phyloP scores from a whole-genome alignment of 2,888 invertebrate species.

The Augochlorella aurata region DNA sequence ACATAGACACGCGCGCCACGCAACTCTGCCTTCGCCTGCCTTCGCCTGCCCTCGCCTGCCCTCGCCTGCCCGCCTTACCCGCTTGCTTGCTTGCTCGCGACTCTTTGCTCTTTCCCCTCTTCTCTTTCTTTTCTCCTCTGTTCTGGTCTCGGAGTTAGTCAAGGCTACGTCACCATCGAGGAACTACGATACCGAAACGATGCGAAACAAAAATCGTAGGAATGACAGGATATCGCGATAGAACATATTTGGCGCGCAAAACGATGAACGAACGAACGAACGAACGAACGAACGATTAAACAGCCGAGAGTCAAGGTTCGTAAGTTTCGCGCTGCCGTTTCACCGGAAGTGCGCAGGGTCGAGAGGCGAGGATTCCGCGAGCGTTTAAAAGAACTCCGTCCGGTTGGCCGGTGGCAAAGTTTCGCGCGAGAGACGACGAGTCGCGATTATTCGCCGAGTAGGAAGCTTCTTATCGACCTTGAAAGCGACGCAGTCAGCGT shows the following conservation, averaged over 20 bases:
- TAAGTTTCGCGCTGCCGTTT: not conserved
- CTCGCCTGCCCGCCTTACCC: not conserved
- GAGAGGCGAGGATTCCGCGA: too few relatives aligned
- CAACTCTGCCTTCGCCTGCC: constrained; percentile 54
- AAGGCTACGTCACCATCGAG: constrained; percentile 65
- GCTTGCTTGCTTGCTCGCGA: constrained; percentile 42
- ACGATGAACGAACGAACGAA: not conserved
- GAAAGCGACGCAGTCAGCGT: constrained; percentile 43
- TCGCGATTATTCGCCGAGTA: not conserved
- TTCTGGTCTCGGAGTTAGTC: constrained; percentile 48
- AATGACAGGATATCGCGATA: too few relatives aligned
- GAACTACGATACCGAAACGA: constrained; percentile 47
- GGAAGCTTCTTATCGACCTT: constrained; percentile 16
- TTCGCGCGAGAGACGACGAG: not conserved
- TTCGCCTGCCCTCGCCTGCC: constrained; percentile 17
- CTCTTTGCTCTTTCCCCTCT: constrained; percentile 30
- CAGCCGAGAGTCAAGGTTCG: not conserved
- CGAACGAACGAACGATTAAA: not conserved
- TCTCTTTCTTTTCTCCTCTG: constrained; percentile 29
- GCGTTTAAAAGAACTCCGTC: too few relatives aligned
- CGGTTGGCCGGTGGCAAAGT: not conserved
- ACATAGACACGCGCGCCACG: constrained; percentile 74
- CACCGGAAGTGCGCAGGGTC: too few relatives aligned
- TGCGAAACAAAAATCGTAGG: not conserved
- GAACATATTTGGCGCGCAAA: too few relatives aligned